Conservation (phyloP, 2,888 invertebrate genomes). For the Sclerodermus sp. region DNA sequence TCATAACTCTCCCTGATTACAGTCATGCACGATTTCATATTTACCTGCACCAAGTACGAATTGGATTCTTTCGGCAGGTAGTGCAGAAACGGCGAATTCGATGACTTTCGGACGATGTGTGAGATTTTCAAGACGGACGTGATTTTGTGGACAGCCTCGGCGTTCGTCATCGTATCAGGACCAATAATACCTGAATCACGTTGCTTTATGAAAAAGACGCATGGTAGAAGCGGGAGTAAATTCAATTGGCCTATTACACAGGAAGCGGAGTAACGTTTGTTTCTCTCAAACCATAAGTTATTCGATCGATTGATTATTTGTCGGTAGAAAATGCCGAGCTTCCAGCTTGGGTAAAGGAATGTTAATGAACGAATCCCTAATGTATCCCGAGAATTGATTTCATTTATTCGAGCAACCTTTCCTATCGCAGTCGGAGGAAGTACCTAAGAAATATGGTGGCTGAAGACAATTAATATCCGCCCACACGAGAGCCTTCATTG, state of each 20-base stretch:
- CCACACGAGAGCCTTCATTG: conserved; percentile 54
- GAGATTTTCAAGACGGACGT: conserved; percentile 52
- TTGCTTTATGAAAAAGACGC: neutral
- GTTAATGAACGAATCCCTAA: neutral
- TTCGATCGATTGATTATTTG: too few species aligned
- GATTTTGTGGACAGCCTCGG: conserved; percentile 51
- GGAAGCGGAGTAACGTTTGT: neutral
- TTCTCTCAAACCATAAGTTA: too few species aligned
- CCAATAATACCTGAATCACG: conserved; percentile 54
- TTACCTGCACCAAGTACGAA: conserved; percentile 42
- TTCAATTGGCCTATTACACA: neutral
- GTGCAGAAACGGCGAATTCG: conserved; percentile 44
- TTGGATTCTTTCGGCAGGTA: conserved; percentile 44
- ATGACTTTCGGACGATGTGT: conserved; percentile 44
- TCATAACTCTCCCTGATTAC: too few species aligned
- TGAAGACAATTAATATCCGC: conserved; percentile 53
- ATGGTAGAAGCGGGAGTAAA: neutral
- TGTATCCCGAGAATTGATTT: too few species aligned
- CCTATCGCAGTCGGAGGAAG: too few species aligned
- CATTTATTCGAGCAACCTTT: too few species aligned
- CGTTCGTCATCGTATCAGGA: conserved; percentile 47
- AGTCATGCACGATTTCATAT: too few species aligned
- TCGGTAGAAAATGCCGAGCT: too few species aligned
- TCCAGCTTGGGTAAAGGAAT: neutral
- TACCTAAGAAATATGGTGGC: conserved; percentile 55